phyloP scores from a whole-genome alignment of 23 tunicate species.

The Trididemnum miniatum region DNA sequence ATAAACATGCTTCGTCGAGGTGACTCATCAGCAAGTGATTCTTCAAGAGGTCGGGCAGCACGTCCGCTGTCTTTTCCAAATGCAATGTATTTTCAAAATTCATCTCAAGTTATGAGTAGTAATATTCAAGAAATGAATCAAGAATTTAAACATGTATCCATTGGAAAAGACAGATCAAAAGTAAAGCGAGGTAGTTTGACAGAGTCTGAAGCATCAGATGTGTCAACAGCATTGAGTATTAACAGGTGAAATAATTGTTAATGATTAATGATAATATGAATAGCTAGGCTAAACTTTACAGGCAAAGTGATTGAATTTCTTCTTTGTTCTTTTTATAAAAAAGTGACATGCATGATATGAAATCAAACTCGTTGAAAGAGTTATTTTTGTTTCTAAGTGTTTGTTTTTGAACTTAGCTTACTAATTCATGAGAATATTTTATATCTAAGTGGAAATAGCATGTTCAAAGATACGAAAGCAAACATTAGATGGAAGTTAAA shows the following conservation, averaged over 20 bases:
- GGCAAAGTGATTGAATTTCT: too few species aligned
- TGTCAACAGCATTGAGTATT: constrained; percentile 18
- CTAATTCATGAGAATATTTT: neutral
- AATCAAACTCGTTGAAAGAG: neutral
- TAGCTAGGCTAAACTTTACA: too few species aligned
- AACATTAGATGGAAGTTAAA: too few species aligned
- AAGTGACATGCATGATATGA: too few species aligned
- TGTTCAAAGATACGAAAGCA: too few species aligned
- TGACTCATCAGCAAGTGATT: constrained; percentile 58
- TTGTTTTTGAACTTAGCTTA: neutral
- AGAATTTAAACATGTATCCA: constrained; percentile 13
- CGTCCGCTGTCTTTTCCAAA: constrained; percentile 49
- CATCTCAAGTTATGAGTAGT: neutral
- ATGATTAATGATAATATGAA: too few species aligned
- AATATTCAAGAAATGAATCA: constrained; percentile 46
- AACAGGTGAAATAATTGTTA: too few species aligned
- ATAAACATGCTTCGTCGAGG: constrained; percentile 39
- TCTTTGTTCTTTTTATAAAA: too few species aligned
- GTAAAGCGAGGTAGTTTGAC: constrained; percentile 62
- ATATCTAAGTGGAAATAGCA: too few species aligned
- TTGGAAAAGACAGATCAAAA: constrained; percentile 42
- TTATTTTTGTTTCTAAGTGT: neutral
- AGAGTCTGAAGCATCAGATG: constrained; percentile 72
- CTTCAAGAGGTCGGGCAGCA: constrained; percentile 43
- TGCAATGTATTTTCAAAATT: neutral